Evolutionary conservation across 64 coral and sea anemone species (phyloP), one percentile per base, ranked within the genome.

Genomic region (Astreopora myriophthalma): DNA sequence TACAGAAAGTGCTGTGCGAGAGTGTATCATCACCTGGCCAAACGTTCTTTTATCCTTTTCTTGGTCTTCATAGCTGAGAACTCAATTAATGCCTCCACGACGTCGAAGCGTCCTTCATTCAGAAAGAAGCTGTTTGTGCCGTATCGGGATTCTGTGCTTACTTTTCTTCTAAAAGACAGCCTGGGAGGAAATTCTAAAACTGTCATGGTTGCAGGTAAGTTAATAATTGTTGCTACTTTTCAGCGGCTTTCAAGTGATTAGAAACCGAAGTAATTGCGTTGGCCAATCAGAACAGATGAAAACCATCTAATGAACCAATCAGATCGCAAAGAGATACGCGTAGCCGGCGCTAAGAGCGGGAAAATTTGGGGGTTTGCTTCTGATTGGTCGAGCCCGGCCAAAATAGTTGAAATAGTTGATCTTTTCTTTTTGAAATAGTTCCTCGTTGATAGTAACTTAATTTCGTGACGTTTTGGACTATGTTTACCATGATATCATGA

Each of bases 161-260:
- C 97, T 24, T 99, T 95, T 76, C 88, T 99, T 34, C 87, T 99
- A 0, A 99, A 99, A 46, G 97, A 99, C 91, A 99, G 97, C 29
- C 71, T 99, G 1, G 97, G 97, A 40, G 97, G 97, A 12, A 99
- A 99, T 28, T 96, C 97, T 2, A 99, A 99, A 73, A 99, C 97
- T 31, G 93, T 99, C 38, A 99, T 99, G 97, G 86, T 99, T 49
- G 97, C 97, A 84, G 97, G 97, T 95, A 13, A 24, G 40, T 9
- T 68, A 55, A 13, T 3, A 44, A 11, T 44, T 44, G 40, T 44
- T 44, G 6, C 3, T 1, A 5, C 40, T 55, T 55, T 55, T 0
- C 13, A 44, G 51, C 17, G 16, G 51, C 13, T 55, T 55, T 55
- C 51, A n/a, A n/a, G n/a, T n/a, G n/a, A n/a, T n/a, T n/a, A n/a